Percentiles rank a stretch among this genome's conserved stretches.
phyloP scores from a whole-genome alignment of 2,888 invertebrate species.

The Dryobotodes eremita region DNA sequence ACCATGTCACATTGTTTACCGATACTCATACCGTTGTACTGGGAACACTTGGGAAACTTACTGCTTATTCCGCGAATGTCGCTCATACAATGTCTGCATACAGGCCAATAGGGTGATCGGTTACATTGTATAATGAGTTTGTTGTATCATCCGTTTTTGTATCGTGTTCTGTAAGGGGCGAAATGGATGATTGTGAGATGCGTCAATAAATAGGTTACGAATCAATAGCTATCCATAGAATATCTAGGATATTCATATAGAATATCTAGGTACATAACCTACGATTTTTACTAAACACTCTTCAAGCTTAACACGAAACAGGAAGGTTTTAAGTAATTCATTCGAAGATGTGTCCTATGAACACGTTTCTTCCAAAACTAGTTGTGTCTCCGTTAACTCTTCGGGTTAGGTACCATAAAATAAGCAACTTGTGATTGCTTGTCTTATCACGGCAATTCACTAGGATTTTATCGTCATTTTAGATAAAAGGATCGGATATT shows the following conservation, averaged over 20 bases:
- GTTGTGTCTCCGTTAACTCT: not conserved
- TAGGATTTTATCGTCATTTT: not conserved
- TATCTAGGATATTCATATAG: too few relatives aligned
- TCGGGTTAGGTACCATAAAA: not conserved
- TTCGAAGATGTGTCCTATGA: not conserved
- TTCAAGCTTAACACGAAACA: not conserved
- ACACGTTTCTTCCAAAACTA: not conserved
- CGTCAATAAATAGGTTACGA: not conserved
- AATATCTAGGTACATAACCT: too few relatives aligned
- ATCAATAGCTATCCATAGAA: not conserved
- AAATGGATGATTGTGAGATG: constrained; percentile 14
- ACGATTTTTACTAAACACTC: not conserved
- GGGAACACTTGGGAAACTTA: constrained; percentile 75
- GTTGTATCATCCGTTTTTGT: constrained; percentile 59
- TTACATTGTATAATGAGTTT: constrained; percentile 75
- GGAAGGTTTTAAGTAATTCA: not conserved
- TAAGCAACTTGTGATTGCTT: not conserved
- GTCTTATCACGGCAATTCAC: not conserved
- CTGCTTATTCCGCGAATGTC: constrained; percentile 68
- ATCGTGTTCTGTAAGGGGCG: constrained; percentile 41
- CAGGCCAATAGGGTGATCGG: constrained; percentile 78
- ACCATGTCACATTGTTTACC: constrained; percentile 76
- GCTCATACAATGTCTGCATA: constrained; percentile 77
- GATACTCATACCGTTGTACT: constrained; percentile 72
- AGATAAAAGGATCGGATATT: not conserved